Percentiles rank a stretch among this genome's conserved stretches.
Conservation (phyloP, 2,888 invertebrate genomes). For the Neria commutata region DNA sequence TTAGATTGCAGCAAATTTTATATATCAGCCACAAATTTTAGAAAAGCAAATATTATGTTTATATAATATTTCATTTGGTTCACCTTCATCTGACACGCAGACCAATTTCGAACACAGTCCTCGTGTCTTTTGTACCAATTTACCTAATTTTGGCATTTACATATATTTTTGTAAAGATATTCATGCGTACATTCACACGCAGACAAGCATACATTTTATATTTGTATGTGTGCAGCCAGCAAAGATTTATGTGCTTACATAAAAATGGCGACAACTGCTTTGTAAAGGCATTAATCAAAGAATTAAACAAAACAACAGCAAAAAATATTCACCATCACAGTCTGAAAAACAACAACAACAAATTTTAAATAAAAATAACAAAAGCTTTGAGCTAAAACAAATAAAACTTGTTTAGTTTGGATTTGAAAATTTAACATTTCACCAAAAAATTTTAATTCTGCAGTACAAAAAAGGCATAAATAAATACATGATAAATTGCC, state of each 20-base stretch:
- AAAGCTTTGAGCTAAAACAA: slow-evolving; percentile 30
- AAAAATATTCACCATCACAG: slow-evolving; percentile 26
- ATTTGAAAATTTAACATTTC: slow-evolving; percentile 31
- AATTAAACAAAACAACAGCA: slow-evolving; percentile 26
- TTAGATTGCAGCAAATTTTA: too few species aligned
- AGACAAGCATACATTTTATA: slow-evolving; percentile 15
- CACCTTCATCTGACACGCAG: too few species aligned
- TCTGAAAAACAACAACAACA: slow-evolving; percentile 16
- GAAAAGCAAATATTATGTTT: too few species aligned
- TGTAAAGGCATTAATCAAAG: slow-evolving; percentile 48
- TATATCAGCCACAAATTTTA: too few species aligned
- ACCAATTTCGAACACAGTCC: too few species aligned
- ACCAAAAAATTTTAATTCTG: slow-evolving; percentile 45
- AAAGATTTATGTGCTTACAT: slow-evolving; percentile 39
- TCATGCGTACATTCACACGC: slow-evolving; percentile 42
- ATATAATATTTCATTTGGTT: too few species aligned
- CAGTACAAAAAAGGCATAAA: too few species aligned
- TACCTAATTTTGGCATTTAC: too few species aligned
- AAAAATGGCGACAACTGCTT: slow-evolving; percentile 47
- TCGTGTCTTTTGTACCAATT: too few species aligned
- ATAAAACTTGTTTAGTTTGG: slow-evolving; percentile 41
- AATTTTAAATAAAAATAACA: slow-evolving; percentile 14
- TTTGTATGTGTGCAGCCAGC: too few species aligned
- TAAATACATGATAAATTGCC: slow-evolving; percentile 43
- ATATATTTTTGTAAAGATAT: slow-evolving; percentile 22